phyloP scores from a whole-genome alignment of 2,888 invertebrate species.

The Agrochola lychnidis region DNA sequence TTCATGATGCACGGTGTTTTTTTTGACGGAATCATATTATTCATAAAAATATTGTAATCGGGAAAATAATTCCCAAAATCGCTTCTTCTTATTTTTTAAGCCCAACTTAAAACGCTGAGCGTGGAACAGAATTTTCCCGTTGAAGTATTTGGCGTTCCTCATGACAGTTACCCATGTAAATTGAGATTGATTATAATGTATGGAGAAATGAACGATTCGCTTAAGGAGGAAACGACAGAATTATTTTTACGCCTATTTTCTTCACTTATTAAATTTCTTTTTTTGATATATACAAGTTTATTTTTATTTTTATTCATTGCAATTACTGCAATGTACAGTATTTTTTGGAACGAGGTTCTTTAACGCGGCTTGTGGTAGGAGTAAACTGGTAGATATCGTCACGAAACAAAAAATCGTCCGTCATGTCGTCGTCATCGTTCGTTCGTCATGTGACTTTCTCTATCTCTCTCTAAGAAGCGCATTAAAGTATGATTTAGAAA shows the following conservation, averaged over 20 bases:
- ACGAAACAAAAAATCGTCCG: no score
- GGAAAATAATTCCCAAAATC: constrained; percentile 1
- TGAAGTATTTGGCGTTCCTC: constrained; percentile 58
- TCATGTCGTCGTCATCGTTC: no score
- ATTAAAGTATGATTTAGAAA: no score
- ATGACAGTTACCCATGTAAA: constrained; percentile 66
- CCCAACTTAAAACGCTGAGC: constrained; percentile 23
- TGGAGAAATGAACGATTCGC: constrained; percentile 36
- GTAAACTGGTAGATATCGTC: no score
- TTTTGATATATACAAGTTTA: neutral
- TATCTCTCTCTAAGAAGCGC: no score
- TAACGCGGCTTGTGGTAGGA: no score
- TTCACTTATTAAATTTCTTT: neutral
- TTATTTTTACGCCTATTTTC: neutral
- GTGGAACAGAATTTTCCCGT: constrained; percentile 38
- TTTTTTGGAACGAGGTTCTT: no score
- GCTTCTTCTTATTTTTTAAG: constrained; percentile 29
- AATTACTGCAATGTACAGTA: no score
- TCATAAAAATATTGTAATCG: neutral
- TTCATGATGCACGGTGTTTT: neutral
- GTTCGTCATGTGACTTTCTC: no score
- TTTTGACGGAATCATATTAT: no score
- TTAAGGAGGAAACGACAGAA: constrained; percentile 1
- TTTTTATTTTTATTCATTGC: no score
- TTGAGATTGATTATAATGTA: constrained; percentile 67